Base-by-base conservation (phyloP, 2,888 invertebrate species). In the Ectobius pallidus region DNA sequence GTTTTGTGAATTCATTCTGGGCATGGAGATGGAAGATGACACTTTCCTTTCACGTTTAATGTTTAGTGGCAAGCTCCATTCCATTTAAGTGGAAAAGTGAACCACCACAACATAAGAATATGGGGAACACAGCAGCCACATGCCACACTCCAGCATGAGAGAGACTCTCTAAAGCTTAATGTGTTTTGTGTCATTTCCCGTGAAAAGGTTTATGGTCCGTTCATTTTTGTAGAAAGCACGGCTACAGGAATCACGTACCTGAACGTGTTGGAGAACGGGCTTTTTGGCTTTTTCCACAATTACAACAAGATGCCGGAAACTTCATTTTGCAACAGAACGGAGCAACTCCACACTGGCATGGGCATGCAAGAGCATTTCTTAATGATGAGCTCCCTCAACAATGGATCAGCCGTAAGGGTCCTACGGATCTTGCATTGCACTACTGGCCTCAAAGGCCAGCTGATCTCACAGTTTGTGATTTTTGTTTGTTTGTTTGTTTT, bases 301-400 rank as follows among this genome's bases (percentile, higher is more conserved):
- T 44, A n/a, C 65, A 44, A 34, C 44, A 65, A 18, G 42, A 65
- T n/a, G n/a, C n/a, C n/a, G n/a, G n/a, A n/a, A n/a, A n/a, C n/a
- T n/a, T n/a, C n/a, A n/a, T n/a, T n/a, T 42, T 25, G 11, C 65
- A 44, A 25, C 65, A 22, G 42, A 27, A 65, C 42, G 65, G 61
- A 32, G 61, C 61, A 11, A n/a, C 61, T 16, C 14, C n/a, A 14
- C 32, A n/a, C n/a, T n/a, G n/a, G n/a, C n/a, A n/a, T n/a, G n/a
- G n/a, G n/a, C n/a, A n/a, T n/a, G n/a, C n/a, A n/a, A n/a, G n/a
- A n/a, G n/a, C n/a, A n/a, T n/a, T n/a, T n/a, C n/a, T n/a, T n/a
- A n/a, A 39, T 14, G 6, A 9, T 39, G 7, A 39, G 39, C 39
- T 39, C 14, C 39, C 39, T 39, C 39, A 39, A 39, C 14, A 14